These are phyloP conservation scores for Perithous albicinctus DNA, from an alignment of 2,888 invertebrate species.

Conservation along the genomic window DNA sequence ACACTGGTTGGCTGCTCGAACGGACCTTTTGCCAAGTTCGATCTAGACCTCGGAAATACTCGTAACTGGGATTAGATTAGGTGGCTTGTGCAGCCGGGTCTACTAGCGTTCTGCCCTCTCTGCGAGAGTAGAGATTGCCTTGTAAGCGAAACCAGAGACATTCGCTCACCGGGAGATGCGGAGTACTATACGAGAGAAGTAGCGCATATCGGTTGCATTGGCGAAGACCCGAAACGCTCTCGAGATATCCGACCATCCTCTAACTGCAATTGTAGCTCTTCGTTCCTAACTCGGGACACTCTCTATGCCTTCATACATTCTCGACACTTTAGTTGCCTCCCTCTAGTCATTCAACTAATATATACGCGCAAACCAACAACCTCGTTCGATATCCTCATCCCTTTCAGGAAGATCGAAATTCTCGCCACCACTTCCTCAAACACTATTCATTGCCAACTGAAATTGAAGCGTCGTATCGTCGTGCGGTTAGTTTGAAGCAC, in stretches of 20 bases:
- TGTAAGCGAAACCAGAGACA: constrained; percentile 78
- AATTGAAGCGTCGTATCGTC: background rate
- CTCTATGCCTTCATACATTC: constrained; percentile 4
- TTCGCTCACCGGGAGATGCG: constrained; percentile 53
- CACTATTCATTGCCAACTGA: constrained; percentile 14
- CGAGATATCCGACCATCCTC: background rate
- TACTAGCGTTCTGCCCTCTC: constrained; percentile 68
- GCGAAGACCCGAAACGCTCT: background rate
- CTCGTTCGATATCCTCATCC: background rate
- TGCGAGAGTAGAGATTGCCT: constrained; percentile 79
- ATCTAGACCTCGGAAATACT: constrained; percentile 73
- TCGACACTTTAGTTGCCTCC: background rate
- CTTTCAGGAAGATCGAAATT: constrained; percentile 16
- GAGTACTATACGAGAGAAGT: too few species aligned
- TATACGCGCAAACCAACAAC: background rate
- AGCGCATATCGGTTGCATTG: background rate
- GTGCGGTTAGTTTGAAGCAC: background rate
- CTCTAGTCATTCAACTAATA: constrained; percentile 5
- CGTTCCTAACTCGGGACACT: background rate
- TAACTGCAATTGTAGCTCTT: constrained; percentile 7
- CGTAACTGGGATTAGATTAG: constrained; percentile 80
- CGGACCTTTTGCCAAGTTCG: constrained; percentile 76
- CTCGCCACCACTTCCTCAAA: background rate
- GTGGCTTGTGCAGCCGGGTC: constrained; percentile 69
- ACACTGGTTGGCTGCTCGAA: constrained; percentile 30